Conservation (phyloP, 2,888 invertebrate species). For the Hoplodrina ambigua region DNA sequence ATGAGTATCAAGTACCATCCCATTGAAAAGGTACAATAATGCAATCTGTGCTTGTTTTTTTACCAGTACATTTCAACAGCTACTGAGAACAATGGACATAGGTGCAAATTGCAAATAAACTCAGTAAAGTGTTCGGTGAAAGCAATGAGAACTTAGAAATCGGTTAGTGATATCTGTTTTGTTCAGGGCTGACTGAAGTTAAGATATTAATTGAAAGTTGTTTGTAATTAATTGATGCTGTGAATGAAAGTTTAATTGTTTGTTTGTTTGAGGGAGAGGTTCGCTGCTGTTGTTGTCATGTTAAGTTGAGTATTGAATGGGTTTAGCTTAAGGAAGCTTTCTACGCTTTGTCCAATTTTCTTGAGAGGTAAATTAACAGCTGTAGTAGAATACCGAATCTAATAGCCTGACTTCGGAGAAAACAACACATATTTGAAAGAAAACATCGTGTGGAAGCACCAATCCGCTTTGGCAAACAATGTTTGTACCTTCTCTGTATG, state of each 20-base stretch:
- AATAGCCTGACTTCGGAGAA: background rate
- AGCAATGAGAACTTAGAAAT: conserved; percentile 84
- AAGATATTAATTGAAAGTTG: conserved; percentile 44
- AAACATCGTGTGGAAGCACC: too few relatives aligned
- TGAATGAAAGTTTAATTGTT: conserved; percentile 41
- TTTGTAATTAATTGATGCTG: conserved; percentile 28
- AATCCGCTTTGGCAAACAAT: too few relatives aligned
- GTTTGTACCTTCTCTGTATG: too few relatives aligned
- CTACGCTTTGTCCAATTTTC: conserved; percentile 1
- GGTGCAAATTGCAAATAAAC: conserved; percentile 78
- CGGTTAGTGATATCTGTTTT: conserved; percentile 71
- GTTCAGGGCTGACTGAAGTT: conserved; percentile 57
- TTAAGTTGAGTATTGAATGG: conserved; percentile 2
- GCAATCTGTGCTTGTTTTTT: conserved; percentile 39
- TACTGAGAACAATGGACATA: conserved; percentile 76
- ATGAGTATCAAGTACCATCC: background rate
- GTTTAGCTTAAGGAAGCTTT: conserved; percentile 7
- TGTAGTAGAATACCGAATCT: too few relatives aligned
- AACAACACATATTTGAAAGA: too few relatives aligned
- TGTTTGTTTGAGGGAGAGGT: conserved; percentile 4
- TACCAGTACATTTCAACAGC: conserved; percentile 27
- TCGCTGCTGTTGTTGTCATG: conserved; percentile 6
- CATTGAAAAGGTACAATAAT: conserved; percentile 25
- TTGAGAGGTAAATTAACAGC: background rate
- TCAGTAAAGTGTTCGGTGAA: conserved; percentile 77